A percentile compares a stretch with the other conserved stretches of the same genome.
phyloP scores from a whole-genome alignment of 2,113 vertebrate genomes.

The Bufo bufo region DNA sequence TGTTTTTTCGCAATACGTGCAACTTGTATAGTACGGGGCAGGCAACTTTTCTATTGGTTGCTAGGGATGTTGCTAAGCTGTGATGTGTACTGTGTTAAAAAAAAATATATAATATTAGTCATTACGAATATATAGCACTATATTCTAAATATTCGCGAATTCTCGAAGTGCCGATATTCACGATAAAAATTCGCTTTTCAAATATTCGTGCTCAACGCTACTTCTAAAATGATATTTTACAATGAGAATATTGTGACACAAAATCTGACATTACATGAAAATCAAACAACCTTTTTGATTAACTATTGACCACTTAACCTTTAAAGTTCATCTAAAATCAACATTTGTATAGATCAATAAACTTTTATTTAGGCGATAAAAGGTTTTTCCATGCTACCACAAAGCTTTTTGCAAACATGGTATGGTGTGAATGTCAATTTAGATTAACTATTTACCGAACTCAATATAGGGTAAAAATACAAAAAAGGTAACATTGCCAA shows the following conservation, averaged over 20 bases:
- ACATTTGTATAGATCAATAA: constrained; percentile 30
- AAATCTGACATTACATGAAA: constrained; percentile 14
- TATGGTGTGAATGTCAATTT: constrained; percentile 6
- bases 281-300: constrained; percentile 19
- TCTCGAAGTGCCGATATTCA: too few species aligned
- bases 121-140: too few species aligned
- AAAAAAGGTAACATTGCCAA: neutral
- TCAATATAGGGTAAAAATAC: neutral
- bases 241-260: neutral
- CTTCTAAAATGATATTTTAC: neutral
- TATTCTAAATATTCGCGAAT: too few species aligned
- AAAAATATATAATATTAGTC: too few species aligned
- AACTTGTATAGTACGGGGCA: too few species aligned
- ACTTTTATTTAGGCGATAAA: constrained; percentile 2
- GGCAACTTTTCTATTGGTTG: too few species aligned
- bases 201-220: too few species aligned
- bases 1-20: too few species aligned
- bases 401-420: constrained; percentile 20
- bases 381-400: neutral
- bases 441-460: neutral
- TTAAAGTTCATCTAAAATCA: constrained; percentile 30
- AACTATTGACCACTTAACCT: constrained; percentile 41
- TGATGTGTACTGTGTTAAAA: too few species aligned
- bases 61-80: too few species aligned
- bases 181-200: too few species aligned